Evolutionary conservation across 2,888 invertebrate genomes (phyloP), one percentile per base, ranked within the genome.

Genomic region (Adelognathus sp.): DNA sequence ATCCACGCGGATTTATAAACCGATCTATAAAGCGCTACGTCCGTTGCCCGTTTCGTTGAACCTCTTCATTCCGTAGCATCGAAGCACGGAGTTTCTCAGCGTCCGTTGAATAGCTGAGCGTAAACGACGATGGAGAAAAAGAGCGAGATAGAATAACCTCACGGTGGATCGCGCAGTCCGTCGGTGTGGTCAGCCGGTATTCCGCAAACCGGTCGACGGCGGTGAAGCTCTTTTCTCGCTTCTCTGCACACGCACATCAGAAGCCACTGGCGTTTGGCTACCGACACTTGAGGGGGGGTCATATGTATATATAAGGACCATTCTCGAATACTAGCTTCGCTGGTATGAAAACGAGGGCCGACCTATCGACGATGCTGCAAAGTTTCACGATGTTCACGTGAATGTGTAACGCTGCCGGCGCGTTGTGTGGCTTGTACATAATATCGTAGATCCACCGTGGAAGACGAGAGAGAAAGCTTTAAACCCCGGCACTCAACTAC

Each of bases 181-280:
- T 54, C 27, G 27, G 54, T 67, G 54, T 41, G 67, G 67, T 67
- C 54, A 67, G 67, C 67, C 54, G 67, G 54, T 67, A 67, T 67
- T 67, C 54, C 54, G 27, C 54, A 67, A 67, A 67, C 67, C 67
- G 67, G 67, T 67, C 67, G 67, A 41, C 24, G 18, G 27, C 39
- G n/a, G 64, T 9, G 36, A 14, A 29, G 18, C 41, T 54, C 67
- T 54, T 54, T 54, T 27, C 54, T 67, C 54, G 54, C 18, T 67
- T 66, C 66, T 66, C 27, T 24, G 52, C 36, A 36, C 29, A 54
- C 54, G 41, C 52, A n/a, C n/a, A 41, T 67, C 67, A 67, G 67
- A 67, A 36, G 67, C 67, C 54, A 41, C 29, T 54, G 41, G 39
- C 54, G 54, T n/a, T n/a, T 54, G 52, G 67, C 67, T 67, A 52